These are phyloP conservation scores for Mastomys natalensis DNA, from an alignment of 2,113 vertebrate genomes.

Conservation along the genomic window DNA sequence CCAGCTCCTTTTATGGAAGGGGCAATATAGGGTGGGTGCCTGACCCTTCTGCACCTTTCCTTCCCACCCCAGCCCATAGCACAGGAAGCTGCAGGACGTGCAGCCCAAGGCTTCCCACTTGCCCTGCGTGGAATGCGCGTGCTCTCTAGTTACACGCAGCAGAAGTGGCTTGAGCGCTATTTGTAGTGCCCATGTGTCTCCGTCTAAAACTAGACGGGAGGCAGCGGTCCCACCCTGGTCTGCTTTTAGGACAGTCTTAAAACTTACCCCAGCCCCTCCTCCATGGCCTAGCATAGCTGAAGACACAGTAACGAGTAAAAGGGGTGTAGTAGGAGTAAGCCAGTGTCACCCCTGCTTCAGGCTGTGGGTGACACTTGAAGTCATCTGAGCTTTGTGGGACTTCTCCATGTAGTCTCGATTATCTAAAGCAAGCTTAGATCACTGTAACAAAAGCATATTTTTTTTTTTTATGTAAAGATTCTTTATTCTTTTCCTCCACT, in stretches of 20 bases:
- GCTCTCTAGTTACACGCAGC: slow-evolving; percentile 66
- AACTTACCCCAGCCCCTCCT: not conserved
- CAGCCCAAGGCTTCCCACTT: not conserved
- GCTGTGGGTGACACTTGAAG: not conserved
- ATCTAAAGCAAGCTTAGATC: not conserved
- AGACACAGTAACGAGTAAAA: not conserved
- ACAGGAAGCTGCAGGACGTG: not conserved
- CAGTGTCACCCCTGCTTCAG: not conserved
- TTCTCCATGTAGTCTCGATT: not conserved
- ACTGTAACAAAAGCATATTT: not conserved
- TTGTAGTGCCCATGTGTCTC: slow-evolving; percentile 78
- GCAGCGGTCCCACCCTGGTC: not conserved
- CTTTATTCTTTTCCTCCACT: too few relatives aligned
- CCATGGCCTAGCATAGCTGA: not conserved
- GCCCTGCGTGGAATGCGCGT: slow-evolving; percentile 71
- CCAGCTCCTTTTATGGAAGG: slow-evolving; percentile 17
- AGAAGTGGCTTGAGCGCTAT: slow-evolving; percentile 76
- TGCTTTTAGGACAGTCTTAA: slow-evolving; percentile 61
- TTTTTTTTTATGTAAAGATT: too few relatives aligned
- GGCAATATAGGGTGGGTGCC: not conserved
- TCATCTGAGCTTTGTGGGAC: not conserved
- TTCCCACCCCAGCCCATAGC: not conserved
- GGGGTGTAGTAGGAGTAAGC: not conserved
- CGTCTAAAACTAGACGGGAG: slow-evolving; percentile 70
- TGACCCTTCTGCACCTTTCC: slow-evolving; percentile 5